Evolutionary conservation across 2,888 invertebrate species (phyloP).

Genomic region (Prosapia bicincta): DNA sequence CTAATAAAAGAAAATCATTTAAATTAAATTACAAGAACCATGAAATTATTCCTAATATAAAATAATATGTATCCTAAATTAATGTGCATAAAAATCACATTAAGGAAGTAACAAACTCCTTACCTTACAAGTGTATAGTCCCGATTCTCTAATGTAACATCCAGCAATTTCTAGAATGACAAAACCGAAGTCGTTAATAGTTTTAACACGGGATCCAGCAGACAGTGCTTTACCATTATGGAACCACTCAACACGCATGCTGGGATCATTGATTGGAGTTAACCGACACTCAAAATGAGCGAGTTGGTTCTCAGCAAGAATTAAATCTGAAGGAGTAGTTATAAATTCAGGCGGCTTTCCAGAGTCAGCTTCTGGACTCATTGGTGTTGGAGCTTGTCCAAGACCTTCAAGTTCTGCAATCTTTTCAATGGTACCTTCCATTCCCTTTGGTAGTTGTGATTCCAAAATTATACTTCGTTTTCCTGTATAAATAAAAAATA

Average conservation of each 20-base stretch:
- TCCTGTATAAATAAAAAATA: constrained; percentile 42
- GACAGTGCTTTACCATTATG: constrained; percentile 92
- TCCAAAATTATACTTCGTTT: constrained; percentile 89
- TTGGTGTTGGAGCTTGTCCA: constrained; percentile 63
- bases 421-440: constrained; percentile 91
- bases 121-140: constrained; percentile 81
- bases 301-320: constrained; percentile 79
- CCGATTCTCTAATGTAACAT: constrained; percentile 88
- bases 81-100: neutral
- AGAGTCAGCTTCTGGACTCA: constrained; percentile 72
- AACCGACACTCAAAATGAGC: constrained; percentile 92
- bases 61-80: neutral
- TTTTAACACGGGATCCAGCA: constrained; percentile 89
- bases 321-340: constrained; percentile 80
- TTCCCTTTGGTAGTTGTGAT: constrained; percentile 87
- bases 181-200: constrained; percentile 96
- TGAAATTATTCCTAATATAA: neutral
- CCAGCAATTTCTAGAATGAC: constrained; percentile 95
- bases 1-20: too few species aligned
- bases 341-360: constrained; percentile 89
- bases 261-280: constrained; percentile 85
- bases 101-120: too few species aligned
- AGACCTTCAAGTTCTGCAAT: constrained; percentile 89
- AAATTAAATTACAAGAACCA: too few species aligned
- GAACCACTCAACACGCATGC: constrained; percentile 96